Percentiles rank a stretch among this genome's conserved stretches.
Evolutionary conservation across 2,113 vertebrate species (phyloP).

Genomic region (Apeltes quadracus): DNA sequence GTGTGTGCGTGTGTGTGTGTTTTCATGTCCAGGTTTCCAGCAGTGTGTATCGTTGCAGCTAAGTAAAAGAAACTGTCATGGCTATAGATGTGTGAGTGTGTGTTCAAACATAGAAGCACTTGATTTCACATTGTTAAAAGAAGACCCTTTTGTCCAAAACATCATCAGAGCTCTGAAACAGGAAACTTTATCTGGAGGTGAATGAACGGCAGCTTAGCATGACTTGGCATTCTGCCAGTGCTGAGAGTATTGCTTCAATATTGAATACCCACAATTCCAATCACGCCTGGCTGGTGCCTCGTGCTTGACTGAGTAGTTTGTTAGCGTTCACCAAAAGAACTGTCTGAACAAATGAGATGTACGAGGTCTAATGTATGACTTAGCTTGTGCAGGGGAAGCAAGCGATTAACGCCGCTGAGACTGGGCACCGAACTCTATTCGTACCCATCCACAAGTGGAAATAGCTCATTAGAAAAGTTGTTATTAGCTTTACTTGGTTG

Average conservation of each 20-base stretch:
- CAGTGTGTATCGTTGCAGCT: slow-evolving; percentile 28
- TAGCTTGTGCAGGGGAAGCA: too few species aligned
- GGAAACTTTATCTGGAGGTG: not conserved
- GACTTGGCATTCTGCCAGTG: not conserved
- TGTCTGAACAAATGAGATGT: not conserved
- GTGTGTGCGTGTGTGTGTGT: slow-evolving; percentile 28
- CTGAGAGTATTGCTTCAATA: not conserved
- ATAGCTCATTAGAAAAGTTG: not conserved
- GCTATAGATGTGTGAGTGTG: not conserved
- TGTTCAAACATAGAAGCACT: not conserved
- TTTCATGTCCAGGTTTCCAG: slow-evolving; percentile 29
- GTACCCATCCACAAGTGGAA: not conserved
- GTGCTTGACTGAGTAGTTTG: not conserved
- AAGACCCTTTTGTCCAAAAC: not conserved
- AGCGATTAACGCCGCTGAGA: not conserved
- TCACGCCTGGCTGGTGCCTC: not conserved
- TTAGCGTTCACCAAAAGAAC: not conserved
- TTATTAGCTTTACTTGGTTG: not conserved
- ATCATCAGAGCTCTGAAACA: not conserved
- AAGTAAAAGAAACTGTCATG: slow-evolving; percentile 40
- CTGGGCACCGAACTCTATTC: not conserved
- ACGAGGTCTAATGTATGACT: not conserved
- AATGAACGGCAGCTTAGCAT: not conserved
- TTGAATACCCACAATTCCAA: not conserved
- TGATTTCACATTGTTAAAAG: not conserved